phyloP scores from a whole-genome alignment of 92 coral and sea anemone species.

The Meandrina meandrites region DNA sequence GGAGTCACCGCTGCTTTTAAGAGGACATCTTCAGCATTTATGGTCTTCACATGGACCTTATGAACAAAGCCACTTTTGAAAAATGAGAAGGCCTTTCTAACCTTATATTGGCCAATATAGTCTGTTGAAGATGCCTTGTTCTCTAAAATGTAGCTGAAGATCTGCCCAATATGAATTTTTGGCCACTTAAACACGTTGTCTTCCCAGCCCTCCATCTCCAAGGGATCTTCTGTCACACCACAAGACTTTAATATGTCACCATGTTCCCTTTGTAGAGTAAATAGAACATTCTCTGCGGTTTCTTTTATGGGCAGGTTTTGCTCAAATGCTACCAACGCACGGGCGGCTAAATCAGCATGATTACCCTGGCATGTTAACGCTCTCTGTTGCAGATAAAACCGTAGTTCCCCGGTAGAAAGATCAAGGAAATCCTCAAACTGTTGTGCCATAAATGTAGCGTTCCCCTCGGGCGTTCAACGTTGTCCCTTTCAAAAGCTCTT shows the following conservation, averaged over 20 bases:
- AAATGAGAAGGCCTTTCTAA: constrained; percentile 50
- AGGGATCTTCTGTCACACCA: not conserved
- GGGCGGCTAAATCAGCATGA: constrained; percentile 45
- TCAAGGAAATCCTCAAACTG: constrained; percentile 48
- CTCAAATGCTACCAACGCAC: constrained; percentile 44
- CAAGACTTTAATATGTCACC: constrained; percentile 4
- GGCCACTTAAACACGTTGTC: constrained; percentile 51
- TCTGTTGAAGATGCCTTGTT: constrained; percentile 56
- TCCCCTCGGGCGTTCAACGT: not conserved
- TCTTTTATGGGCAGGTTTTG: constrained; percentile 39
- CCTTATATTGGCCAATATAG: constrained; percentile 50
- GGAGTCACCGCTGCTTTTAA: constrained; percentile 38
- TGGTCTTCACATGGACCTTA: constrained; percentile 12
- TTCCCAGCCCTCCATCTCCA: constrained; percentile 24
- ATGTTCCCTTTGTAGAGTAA: constrained; percentile 24
- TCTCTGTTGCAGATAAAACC: constrained; percentile 31
- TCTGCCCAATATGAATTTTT: constrained; percentile 36
- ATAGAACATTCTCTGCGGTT: constrained; percentile 27
- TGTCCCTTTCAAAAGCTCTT: not conserved
- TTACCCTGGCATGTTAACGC: constrained; percentile 20
- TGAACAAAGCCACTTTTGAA: constrained; percentile 68
- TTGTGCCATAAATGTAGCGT: constrained; percentile 1
- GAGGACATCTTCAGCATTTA: constrained; percentile 13
- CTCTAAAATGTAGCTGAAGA: constrained; percentile 41
- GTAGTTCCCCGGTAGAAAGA: constrained; percentile 31